These are phyloP conservation scores for Austrofundulus limnaeus DNA, from an alignment of 2,113 vertebrate species.

Conservation along the genomic window DNA sequence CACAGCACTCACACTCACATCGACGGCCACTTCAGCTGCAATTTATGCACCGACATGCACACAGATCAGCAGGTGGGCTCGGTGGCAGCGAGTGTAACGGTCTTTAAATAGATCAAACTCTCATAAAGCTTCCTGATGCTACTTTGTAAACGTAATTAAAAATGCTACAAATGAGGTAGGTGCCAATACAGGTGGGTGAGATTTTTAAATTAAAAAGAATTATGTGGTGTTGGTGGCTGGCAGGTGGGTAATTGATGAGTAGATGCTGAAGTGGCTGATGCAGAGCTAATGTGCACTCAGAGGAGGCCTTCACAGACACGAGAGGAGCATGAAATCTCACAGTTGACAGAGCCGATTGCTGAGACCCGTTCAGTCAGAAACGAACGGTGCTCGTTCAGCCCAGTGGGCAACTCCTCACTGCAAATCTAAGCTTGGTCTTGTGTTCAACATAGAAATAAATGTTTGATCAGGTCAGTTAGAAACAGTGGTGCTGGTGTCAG, in stretches of 20 bases:
- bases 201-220: constrained; percentile 25
- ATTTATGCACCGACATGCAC: neutral
- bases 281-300: constrained; percentile 8
- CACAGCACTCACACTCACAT: constrained; percentile 11
- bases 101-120: constrained; percentile 16
- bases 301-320: constrained; percentile 25
- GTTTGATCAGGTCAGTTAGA: no score
- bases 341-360: constrained; percentile 5
- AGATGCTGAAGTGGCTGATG: constrained; percentile 32
- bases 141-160: constrained; percentile 12
- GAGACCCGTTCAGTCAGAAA: constrained; percentile 24
- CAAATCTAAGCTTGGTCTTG: constrained; percentile 3
- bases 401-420: constrained; percentile 8
- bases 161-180: neutral
- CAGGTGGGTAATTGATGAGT: constrained; percentile 27
- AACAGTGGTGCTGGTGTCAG: no score
- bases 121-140: constrained; percentile 4
- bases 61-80: constrained; percentile 16
- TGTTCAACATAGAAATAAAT: no score
- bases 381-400: neutral
- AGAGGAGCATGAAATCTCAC: constrained; percentile 9
- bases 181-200: constrained; percentile 21
- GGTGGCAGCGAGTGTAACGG: constrained; percentile 10
- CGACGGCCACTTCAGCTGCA: constrained; percentile 6
- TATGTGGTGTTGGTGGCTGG: neutral